Evolutionary conservation across 2,888 invertebrate genomes (phyloP).

Genomic region (Cristatella mucedo): DNA sequence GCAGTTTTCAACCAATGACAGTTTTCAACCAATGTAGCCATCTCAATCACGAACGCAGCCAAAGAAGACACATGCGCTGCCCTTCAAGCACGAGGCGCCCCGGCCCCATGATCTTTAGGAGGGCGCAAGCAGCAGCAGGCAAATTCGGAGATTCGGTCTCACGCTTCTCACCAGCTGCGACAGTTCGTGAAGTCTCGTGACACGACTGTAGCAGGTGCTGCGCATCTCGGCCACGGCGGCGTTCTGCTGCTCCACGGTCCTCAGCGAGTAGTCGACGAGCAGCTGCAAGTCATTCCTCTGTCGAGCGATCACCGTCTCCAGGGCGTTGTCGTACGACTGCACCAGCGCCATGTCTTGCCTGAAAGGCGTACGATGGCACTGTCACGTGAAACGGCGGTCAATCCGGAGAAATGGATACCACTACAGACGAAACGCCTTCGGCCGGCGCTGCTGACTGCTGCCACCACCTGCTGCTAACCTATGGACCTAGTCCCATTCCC

Average conservation of each 20-base stretch:
- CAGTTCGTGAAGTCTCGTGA: neutral
- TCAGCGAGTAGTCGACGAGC: constrained; percentile 5
- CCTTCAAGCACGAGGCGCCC: too few species aligned
- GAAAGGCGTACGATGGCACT: neutral
- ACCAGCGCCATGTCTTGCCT: constrained; percentile 5
- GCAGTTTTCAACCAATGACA: too few species aligned
- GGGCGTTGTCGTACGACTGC: neutral
- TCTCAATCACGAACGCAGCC: too few species aligned
- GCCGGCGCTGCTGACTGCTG: too few species aligned
- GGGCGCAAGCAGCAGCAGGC: too few species aligned
- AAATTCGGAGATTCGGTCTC: too few species aligned
- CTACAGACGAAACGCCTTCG: neutral
- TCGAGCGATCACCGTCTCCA: constrained; percentile 4
- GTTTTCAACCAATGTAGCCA: too few species aligned
- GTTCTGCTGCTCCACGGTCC: neutral
- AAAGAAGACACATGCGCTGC: too few species aligned
- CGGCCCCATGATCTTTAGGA: too few species aligned
- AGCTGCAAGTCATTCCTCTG: constrained; percentile 2
- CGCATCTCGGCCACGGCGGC: neutral
- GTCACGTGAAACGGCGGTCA: neutral
- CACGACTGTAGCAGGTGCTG: neutral
- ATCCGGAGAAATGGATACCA: neutral
- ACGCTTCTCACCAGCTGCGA: constrained; percentile 5
- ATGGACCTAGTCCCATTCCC: too few species aligned
- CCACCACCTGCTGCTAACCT: too few species aligned